Base-by-base conservation (phyloP, 1,140 invertebrate species). In the Oscheius sp. region DNA sequence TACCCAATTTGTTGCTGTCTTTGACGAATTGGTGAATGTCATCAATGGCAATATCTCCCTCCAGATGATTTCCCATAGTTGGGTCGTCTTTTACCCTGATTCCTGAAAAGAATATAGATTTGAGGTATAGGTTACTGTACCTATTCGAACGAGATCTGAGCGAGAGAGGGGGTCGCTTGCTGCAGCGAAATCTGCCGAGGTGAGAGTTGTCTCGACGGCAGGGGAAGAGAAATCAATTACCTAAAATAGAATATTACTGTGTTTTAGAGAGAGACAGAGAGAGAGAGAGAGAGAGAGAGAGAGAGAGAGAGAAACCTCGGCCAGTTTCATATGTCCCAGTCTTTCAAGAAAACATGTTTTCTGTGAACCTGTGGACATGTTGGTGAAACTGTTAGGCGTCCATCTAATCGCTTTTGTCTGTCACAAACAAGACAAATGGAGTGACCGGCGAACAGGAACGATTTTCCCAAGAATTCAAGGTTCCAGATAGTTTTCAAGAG, bases 1-100 rank as follows among this genome's bases (percentile, higher is more conserved):
- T 62, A 28, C 71, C 77, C 38, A 82, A 45, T 10, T 63, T 66
- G 26, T 69, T 70, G 23, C 73, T 65, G 18, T 74, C 75, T 23
- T 82, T 77, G 58, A 80, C 80, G 63, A 79, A 80, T 23, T 67
- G 52, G 35, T 76, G 68, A 2, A 74, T 42, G 32, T 82, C 75
- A 10, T 74, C 72, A 20, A 79, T 65, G 2, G 69, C 68, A 69
- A 83, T 83, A 61, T 83, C 81, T 26, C 81, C 81, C 65, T 83
- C 81, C n/a, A 75, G 63, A 23, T 79, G 73, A 34, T 75, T 76
- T 35, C 82, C 82, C 26, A 83, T 62, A 1, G 81, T 83, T 35
- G 81, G 82, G 49, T 83, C 81, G 28, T 80, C 78, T 29, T 74
- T 68, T 1, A 79, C 79, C 26, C 68, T 55, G 23, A 78, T 79